Evolutionary conservation across 2,888 invertebrate genomes (phyloP), one percentile per base, ranked within the genome.

Genomic region (Pharmacophagus antenor): DNA sequence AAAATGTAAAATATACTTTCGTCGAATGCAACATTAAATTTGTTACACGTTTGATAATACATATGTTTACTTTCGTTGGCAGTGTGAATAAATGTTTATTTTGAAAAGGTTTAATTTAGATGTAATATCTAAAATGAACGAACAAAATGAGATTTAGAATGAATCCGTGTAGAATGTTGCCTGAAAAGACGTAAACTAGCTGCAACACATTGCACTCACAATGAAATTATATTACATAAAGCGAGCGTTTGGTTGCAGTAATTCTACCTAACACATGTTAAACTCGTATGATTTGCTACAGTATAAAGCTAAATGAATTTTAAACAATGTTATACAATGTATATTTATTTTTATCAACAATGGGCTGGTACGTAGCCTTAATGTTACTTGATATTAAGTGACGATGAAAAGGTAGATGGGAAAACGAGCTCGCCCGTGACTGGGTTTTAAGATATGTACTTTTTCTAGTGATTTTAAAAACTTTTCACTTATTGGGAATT

Each of bases 221-320:
- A 18, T 44, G 18, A 44, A 44, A 44, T 44, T 17, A 44, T 44
- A 44, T 44, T 44, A 44, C 42, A 20, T n/a, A 44, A 44, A 44
- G 42, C 42, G 42, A 20, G n/a, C n/a, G 42, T 44, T 18, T 44
- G 42, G 18, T 18, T 44, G 42, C n/a, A 44, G 18, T 37, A 44
- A 44, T 17, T 44, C 42, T 18, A 18, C n/a, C n/a, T n/a, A n/a
- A n/a, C 42, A 44, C 42, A n/a, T 18, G 18, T 44, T 44, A 18
- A 44, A 44, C 42, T n/a, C 18, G 5, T 42, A 10, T 44, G n/a
- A 18, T 44, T 44, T 44, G 18, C 42, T 44, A n/a, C 7, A 20
- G 17, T 44, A n/a, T 18, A 44, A 44, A 44, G n/a, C 42, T 17
- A n/a, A 18, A 44, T 18, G 42, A 20, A 44, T 5, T 18, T 44